Evolutionary conservation across 2,797 vertebrate genomes (phyloP).

Genomic region (Pangasius macronema): DNA sequence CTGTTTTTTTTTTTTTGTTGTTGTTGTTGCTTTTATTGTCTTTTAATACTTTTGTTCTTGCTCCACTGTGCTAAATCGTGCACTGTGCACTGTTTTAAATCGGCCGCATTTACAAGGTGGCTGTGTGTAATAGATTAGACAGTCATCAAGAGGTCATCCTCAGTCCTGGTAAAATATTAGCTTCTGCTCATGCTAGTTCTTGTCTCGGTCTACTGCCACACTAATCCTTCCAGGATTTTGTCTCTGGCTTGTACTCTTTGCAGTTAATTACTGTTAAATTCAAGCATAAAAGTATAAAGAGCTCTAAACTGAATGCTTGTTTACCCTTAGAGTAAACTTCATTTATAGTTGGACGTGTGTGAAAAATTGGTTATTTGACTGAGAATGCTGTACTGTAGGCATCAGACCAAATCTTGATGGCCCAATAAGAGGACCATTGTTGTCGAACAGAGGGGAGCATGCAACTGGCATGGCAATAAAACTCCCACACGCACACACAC

Average conservation of each 20-base stretch:
- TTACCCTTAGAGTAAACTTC: conserved; percentile 13
- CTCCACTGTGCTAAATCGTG: not conserved
- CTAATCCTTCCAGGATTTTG: not conserved
- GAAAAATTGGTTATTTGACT: conserved; percentile 23
- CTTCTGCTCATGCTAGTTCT: not conserved
- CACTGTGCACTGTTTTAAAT: not conserved
- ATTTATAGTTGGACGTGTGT: conserved; percentile 12
- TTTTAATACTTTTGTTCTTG: no score
- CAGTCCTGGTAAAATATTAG: not conserved
- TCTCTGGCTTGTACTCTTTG: not conserved
- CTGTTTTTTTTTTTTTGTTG: no score
- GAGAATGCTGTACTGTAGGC: conserved; percentile 28
- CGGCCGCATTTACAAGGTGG: not conserved
- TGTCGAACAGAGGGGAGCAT: conserved; percentile 36
- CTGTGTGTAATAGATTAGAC: not conserved
- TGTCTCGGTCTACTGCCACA: not conserved
- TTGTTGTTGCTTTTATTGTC: not conserved
- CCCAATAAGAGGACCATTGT: conserved; percentile 42
- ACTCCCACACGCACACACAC: conserved; percentile 28
- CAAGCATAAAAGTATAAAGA: not conserved
- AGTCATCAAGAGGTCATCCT: not conserved
- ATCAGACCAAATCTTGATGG: conserved; percentile 41
- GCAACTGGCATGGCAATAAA: conserved; percentile 37
- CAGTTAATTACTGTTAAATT: conserved; percentile 10
- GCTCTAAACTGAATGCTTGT: not conserved